Conservation (phyloP, 2,888 invertebrate genomes). For the Drosophila nigricruria region DNA sequence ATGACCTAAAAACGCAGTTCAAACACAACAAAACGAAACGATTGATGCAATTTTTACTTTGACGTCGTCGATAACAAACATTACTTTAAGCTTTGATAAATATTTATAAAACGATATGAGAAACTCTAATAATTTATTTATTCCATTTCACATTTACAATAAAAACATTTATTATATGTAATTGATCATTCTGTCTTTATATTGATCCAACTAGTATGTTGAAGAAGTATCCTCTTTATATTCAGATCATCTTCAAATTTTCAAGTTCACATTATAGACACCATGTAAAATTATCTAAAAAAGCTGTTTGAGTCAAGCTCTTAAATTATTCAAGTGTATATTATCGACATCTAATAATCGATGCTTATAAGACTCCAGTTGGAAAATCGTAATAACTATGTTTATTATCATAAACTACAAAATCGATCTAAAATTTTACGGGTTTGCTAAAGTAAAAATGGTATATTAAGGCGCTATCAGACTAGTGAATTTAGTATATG, state of each 20-base stretch:
- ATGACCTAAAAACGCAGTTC: slow-evolving; percentile 16
- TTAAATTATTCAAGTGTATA: background rate
- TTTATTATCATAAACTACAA: too few relatives aligned
- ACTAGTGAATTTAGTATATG: too few relatives aligned
- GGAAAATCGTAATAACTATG: background rate
- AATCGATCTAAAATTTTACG: too few relatives aligned
- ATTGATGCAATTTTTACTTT: slow-evolving; percentile 36
- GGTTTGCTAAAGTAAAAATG: too few relatives aligned
- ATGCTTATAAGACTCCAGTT: too few relatives aligned
- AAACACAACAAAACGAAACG: slow-evolving; percentile 3
- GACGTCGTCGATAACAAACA: slow-evolving; percentile 35
- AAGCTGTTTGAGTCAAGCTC: background rate
- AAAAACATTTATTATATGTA: slow-evolving; percentile 24
- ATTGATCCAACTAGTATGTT: background rate
- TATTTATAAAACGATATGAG: slow-evolving; percentile 40
- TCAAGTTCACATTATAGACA: too few relatives aligned
- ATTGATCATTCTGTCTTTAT: background rate
- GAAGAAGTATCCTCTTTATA: background rate
- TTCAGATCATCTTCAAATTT: too few relatives aligned
- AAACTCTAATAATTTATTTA: slow-evolving; percentile 38
- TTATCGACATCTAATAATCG: background rate
- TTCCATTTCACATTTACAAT: slow-evolving; percentile 32
- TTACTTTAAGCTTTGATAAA: slow-evolving; percentile 44
- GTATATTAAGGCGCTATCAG: too few relatives aligned
- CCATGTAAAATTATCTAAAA: too few relatives aligned